These are phyloP conservation scores for Zophobas morio DNA, from an alignment of 1,140 invertebrate genomes.

Conservation along the genomic window DNA sequence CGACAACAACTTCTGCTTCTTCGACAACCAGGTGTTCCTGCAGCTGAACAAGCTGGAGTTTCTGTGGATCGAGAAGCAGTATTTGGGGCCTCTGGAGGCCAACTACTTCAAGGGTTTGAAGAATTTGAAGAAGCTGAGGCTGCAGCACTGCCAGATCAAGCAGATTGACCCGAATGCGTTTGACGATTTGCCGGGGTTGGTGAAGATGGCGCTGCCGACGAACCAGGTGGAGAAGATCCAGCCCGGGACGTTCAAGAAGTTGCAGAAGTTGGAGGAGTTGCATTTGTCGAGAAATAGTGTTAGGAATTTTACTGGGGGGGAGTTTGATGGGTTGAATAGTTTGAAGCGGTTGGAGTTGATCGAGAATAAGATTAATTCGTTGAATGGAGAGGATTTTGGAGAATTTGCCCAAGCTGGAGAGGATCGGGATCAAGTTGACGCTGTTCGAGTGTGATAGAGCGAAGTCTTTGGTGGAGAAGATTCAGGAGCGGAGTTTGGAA, in stretches of 20 bases:
- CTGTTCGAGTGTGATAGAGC: constrained; percentile 34
- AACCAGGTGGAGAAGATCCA: constrained; percentile 46
- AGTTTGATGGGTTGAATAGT: constrained; percentile 29
- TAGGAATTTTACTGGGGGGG: constrained; percentile 40
- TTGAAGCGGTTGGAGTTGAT: constrained; percentile 36
- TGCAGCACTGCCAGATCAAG: constrained; percentile 40
- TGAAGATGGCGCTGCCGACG: constrained; percentile 18
- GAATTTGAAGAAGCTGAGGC: constrained; percentile 40
- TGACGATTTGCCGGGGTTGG: constrained; percentile 32
- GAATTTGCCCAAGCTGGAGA: constrained; percentile 29
- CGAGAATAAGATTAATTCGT: constrained; percentile 40
- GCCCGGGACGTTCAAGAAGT: constrained; percentile 44
- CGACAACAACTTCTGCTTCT: constrained; percentile 25
- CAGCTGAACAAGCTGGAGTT: constrained; percentile 19
- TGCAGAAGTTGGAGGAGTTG: constrained; percentile 43
- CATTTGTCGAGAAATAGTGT: constrained; percentile 44
- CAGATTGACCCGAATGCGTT: constrained; percentile 45
- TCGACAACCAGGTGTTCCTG: constrained; percentile 29
- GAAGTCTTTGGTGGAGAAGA: constrained; percentile 29
- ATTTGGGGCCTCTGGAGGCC: constrained; percentile 17
- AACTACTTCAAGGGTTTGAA: constrained; percentile 43
- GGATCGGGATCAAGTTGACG: constrained; percentile 38
- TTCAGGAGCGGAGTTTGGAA: background rate
- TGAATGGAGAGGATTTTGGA: constrained; percentile 36
- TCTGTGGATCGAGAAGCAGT: constrained; percentile 35